Percentiles rank a stretch among this genome's conserved stretches.
Conservation (phyloP, 2,113 vertebrate genomes). For the Pelvicachromis taeniatus region DNA sequence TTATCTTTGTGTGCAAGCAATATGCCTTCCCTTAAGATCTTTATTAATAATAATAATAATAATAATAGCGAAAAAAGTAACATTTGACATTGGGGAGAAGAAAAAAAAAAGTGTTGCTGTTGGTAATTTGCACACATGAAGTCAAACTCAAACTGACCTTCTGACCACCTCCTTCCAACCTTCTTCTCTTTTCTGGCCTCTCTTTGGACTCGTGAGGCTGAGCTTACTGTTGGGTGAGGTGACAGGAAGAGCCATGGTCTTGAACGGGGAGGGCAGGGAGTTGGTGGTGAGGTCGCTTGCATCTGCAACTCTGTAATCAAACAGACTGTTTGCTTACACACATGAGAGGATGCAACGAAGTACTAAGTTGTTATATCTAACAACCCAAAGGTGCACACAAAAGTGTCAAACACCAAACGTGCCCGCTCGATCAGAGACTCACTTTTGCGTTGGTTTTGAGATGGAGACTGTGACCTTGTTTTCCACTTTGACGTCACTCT, state of each 20-base stretch:
- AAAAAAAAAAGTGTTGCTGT: background rate
- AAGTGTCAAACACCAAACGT: background rate
- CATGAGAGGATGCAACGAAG: background rate
- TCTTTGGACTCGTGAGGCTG: slow-evolving; percentile 94
- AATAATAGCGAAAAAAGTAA: background rate
- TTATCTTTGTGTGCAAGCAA: background rate
- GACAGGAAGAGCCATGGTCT: slow-evolving; percentile 88
- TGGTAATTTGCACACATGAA: background rate
- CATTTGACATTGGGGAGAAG: background rate
- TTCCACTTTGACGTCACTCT: slow-evolving; percentile 77
- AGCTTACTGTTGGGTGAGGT: slow-evolving; percentile 89
- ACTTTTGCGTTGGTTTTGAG: slow-evolving; percentile 84
- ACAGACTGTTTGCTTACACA: background rate
- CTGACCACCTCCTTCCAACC: slow-evolving; percentile 99
- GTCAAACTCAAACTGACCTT: slow-evolving; percentile 72
- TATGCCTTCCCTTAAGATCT: background rate
- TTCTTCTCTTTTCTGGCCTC: slow-evolving; percentile 96
- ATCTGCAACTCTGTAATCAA: slow-evolving; percentile 78
- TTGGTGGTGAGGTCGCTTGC: slow-evolving; percentile 77
- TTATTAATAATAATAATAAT: background rate
- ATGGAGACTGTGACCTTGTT: slow-evolving; percentile 84
- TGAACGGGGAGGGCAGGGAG: slow-evolving; percentile 83
- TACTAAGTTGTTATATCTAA: background rate
- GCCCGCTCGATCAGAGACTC: slow-evolving; percentile 17
- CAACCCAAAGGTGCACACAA: background rate